Conservation (phyloP, 2,888 invertebrate species). For the Brenthis hecate region DNA sequence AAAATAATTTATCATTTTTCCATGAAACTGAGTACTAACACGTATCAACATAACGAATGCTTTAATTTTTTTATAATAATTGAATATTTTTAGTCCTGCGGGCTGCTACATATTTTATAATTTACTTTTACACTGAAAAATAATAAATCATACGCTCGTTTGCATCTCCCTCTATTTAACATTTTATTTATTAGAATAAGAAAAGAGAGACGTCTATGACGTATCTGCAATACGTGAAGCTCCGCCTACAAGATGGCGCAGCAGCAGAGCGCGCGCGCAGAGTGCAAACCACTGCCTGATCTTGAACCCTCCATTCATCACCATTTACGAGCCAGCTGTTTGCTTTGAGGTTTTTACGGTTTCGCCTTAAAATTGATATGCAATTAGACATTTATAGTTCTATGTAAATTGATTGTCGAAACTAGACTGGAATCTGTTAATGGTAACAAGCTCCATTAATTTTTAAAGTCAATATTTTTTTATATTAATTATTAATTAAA, state of each 20-base stretch:
- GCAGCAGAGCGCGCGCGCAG: conserved; percentile 45
- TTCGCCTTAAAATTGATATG: conserved; percentile 69
- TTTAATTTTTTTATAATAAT: too few species aligned
- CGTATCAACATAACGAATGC: too few species aligned
- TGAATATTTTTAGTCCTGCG: too few species aligned
- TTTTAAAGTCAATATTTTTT: too few species aligned
- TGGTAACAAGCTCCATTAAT: neutral
- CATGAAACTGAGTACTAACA: too few species aligned
- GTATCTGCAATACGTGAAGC: conserved; percentile 46
- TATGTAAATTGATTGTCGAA: conserved; percentile 55
- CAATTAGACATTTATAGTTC: conserved; percentile 61
- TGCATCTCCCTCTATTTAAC: conserved; percentile 58
- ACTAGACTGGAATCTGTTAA: conserved; percentile 26
- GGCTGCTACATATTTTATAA: neutral
- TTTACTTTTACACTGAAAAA: neutral
- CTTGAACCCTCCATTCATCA: conserved; percentile 77
- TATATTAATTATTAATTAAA: too few species aligned
- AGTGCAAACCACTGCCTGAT: conserved; percentile 56
- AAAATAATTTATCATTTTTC: too few species aligned
- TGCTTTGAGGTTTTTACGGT: conserved; percentile 71
- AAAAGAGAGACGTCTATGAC: conserved; percentile 51
- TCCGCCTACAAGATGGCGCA: conserved; percentile 76
- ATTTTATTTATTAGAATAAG: conserved; percentile 47
- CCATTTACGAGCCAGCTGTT: conserved; percentile 65
- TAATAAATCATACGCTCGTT: conserved; percentile 34